Conservation (phyloP, 2,113 vertebrate genomes). For the Bos javanicus region DNA sequence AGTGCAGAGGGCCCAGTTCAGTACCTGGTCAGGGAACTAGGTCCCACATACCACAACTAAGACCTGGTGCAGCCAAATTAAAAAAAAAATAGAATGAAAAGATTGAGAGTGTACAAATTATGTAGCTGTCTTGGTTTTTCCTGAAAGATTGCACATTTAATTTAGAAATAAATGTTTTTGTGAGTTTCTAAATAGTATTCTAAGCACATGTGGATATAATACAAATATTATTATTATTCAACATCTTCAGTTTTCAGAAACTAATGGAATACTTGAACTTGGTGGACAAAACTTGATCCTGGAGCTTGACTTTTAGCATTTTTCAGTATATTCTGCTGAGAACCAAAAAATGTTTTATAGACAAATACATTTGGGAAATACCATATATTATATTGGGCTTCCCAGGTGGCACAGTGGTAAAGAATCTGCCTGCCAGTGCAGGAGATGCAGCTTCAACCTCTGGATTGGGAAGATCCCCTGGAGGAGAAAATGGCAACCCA, state of each 20-base stretch:
- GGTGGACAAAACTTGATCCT: neutral
- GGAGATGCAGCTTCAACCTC: neutral
- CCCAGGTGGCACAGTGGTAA: neutral
- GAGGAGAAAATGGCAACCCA: neutral
- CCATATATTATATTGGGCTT: neutral
- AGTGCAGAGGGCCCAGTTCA: neutral
- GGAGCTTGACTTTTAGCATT: neutral
- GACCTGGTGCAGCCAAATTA: neutral
- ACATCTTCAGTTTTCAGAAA: neutral
- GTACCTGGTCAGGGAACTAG: neutral
- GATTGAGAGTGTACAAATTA: neutral
- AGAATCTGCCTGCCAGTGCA: neutral
- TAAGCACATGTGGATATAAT: neutral
- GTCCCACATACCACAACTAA: neutral
- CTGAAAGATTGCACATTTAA: neutral
- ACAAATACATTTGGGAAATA: neutral
- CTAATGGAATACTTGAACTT: neutral
- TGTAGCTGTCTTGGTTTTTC: conserved; percentile 5
- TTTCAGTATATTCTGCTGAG: conserved; percentile 5
- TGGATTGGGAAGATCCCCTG: neutral
- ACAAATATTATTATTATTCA: neutral
- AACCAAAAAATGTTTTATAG: neutral
- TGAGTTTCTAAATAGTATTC: conserved; percentile 34
- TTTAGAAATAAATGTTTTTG: conserved; percentile 29
- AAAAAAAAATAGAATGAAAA: neutral